Evolutionary conservation across 2,888 invertebrate genomes (phyloP), one percentile per base, ranked within the genome.

Genomic region (Calameuta filiformis): DNA sequence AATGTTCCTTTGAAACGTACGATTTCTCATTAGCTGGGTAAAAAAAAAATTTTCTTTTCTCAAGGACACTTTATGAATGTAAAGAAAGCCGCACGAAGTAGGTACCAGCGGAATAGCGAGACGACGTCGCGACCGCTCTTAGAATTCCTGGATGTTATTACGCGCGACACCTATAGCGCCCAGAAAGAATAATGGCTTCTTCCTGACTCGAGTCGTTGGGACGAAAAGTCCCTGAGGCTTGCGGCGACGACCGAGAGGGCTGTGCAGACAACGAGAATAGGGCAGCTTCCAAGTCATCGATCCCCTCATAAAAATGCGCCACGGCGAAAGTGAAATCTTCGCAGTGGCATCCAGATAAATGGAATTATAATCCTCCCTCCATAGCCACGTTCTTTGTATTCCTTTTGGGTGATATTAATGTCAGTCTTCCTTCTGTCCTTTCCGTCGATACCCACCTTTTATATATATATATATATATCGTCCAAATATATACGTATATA

Each of bases 111-210:
- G 56, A 23, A 56, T 56, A 71, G 71, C 31, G 71, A 31, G 71
- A 71, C 12, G 71, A 23, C 71, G 33, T 56, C 75, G 77, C 56
- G 40, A 73, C 35, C 31, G 73, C 73, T 77, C 35, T n/a, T 15
- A 68, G 75, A 30, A 78, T 76, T 76, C 82, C 76, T 80, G 83
- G 84, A 85, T 84, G 85, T 88, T 89, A 88, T 88, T 88, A 88
- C 87, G 84, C 82, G 83, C 83, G 85, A 83, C 85, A 83, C 84
- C 84, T 86, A 84, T 87, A 87, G 85, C 85, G 83, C 83, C 76
- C 78, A 81, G 79, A 83, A 88, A 89, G 89, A 89, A 88, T 89
- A 89, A 89, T 89, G 88, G 87, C 84, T 82, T 83, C 82, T 85
- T 86, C 86, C 85, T 88, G 37, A 74, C 74, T 74, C 74, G 31